These are phyloP conservation scores for Anseranas semipalmata DNA, from an alignment of 2,113 vertebrate genomes.

Conservation along the genomic window DNA sequence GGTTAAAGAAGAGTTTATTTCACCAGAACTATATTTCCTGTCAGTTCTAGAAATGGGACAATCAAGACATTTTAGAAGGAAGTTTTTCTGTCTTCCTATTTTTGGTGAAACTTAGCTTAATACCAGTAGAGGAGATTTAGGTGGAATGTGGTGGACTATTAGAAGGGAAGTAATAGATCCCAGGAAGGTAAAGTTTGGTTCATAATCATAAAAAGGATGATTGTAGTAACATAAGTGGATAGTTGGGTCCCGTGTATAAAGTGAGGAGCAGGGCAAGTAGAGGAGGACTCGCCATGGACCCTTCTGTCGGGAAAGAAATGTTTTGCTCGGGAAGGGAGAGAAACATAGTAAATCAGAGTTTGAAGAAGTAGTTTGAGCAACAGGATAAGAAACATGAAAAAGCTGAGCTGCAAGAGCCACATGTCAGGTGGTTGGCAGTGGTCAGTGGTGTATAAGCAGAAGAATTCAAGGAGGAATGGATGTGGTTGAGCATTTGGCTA, in stretches of 20 bases:
- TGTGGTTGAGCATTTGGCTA: background rate
- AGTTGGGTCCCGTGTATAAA: background rate
- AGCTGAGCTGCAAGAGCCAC: background rate
- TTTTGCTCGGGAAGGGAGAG: background rate
- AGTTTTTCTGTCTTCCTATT: background rate
- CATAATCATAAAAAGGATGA: background rate
- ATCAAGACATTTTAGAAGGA: background rate
- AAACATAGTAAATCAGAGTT: background rate
- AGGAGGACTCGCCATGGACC: background rate
- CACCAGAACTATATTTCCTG: background rate
- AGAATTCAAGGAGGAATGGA: background rate
- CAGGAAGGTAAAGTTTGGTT: background rate
- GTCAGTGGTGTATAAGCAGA: background rate
- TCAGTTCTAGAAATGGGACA: background rate
- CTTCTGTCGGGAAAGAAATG: background rate
- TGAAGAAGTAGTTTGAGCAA: background rate
- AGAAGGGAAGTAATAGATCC: background rate
- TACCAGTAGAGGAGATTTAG: background rate
- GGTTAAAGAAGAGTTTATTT: background rate
- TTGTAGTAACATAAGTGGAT: background rate
- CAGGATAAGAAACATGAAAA: background rate
- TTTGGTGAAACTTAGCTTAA: background rate
- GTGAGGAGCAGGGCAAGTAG: background rate
- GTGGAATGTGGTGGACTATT: background rate
- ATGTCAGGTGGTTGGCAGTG: background rate